Base-by-base conservation (phyloP, 2,113 vertebrate species). In the Podiceps cristatus region DNA sequence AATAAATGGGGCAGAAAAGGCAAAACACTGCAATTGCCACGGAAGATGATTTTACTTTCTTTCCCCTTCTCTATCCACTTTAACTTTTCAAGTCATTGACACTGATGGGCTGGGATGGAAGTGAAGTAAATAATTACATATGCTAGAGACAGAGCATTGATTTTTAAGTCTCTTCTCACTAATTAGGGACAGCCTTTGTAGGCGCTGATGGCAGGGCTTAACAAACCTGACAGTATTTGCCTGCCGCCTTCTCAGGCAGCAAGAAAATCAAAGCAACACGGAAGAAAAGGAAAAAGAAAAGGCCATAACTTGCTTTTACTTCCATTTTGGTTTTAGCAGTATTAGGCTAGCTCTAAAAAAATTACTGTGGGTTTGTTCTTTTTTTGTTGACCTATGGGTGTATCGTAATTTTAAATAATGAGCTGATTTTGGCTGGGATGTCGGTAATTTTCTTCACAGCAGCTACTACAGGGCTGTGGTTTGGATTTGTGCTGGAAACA, bases 61-160 rank as follows among this genome's bases (percentile, higher is more conserved):
- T 83, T 55, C 17, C 19, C 33, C 14, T 50, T 76, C 89, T 68
- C 44, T 50, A 8, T 23, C n/a, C 0, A 3, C 9, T 49, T 44
- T 29, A 62, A 9, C 33, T 92, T 88, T 92, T 42, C 82, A 50
- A 56, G 75, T 86, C 75, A 44, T 9, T 63, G 79, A 23, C 2
- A 2, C 24, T 33, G 35, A 75, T n/a, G 62, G 25, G 28, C 78
- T 78, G 74, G 19, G 56, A 31, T 59, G 28, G 68, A 50, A 87
- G 40, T 16, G 68, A 73, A 71, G 67, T 62, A 75, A 88, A 59
- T 90, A 63, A 71, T 63, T 33, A 79, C 4, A 2, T 10, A 31
- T 0, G 2, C 44, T 49, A 63, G 37, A 75, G 52, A 25, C 3
- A 7, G 3, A 35, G 17, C 60, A 18, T 3, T 19, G 69, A 63